A percentile compares a stretch with the other conserved stretches of the same genome.
Conservation (phyloP, 1,140 invertebrate species). For the Sipha flava region DNA sequence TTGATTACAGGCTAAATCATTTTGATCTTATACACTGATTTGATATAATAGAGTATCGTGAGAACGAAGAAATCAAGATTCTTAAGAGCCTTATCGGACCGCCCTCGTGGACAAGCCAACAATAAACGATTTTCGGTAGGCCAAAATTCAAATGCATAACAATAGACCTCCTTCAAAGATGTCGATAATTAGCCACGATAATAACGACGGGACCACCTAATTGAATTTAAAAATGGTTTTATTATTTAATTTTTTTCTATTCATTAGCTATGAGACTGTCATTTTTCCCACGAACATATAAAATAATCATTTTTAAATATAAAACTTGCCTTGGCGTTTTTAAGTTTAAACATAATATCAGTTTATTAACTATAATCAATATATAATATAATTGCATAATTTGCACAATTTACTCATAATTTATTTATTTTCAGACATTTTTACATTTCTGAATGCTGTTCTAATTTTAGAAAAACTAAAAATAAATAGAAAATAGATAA, state of each 20-base stretch:
- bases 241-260: slow-evolving; percentile 4
- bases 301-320: neutral
- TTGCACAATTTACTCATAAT: no score
- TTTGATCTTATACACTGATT: neutral
- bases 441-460: no score
- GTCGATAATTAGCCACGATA: slow-evolving; percentile 31
- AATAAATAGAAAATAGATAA: no score
- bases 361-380: no score
- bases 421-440: no score
- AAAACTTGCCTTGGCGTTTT: no score
- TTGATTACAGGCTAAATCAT: neutral
- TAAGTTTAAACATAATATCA: no score
- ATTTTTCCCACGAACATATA: neutral
- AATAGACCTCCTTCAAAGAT: slow-evolving; percentile 28
- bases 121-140: slow-evolving; percentile 31
- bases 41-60: neutral
- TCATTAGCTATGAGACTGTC: neutral
- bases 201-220: slow-evolving; percentile 21
- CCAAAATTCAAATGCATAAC: slow-evolving; percentile 18
- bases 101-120: slow-evolving; percentile 16
- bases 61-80: slow-evolving; percentile 3
- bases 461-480: no score
- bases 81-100: neutral
- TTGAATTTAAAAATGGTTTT: slow-evolving; percentile 19
- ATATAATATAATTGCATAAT: no score